Conservation (phyloP, 2,888 invertebrate species). For the Sphinx pinastri region DNA sequence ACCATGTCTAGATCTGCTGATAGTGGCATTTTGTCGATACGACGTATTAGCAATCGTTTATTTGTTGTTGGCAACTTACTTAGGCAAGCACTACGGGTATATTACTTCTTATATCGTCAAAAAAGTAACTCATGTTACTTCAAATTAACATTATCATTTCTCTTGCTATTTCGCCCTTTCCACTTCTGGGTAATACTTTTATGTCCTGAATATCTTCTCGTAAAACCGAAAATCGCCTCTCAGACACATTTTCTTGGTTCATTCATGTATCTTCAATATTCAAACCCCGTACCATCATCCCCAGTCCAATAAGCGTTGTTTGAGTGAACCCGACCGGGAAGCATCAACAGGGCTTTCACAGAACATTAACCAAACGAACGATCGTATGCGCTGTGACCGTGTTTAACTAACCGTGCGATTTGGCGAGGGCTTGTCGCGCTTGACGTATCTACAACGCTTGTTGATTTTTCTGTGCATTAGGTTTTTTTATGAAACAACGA, state of each 20-base stretch:
- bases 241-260: too few species aligned
- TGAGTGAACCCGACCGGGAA: not conserved
- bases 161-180: too few species aligned
- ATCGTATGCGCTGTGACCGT: slow-evolving; percentile 30
- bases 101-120: too few species aligned
- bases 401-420: slow-evolving; percentile 36
- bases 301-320: not conserved
- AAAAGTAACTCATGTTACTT: too few species aligned
- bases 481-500: not conserved
- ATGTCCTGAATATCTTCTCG: too few species aligned
- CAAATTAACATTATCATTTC: too few species aligned
- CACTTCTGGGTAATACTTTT: too few species aligned
- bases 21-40: not conserved
- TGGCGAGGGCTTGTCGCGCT: slow-evolving; percentile 12
- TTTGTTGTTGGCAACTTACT: not conserved
- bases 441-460: not conserved
- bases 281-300: too few species aligned
- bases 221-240: too few species aligned
- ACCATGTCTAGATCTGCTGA: not conserved
- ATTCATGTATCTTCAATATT: too few species aligned
- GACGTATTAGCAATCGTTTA: not conserved
- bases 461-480: not conserved
- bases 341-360: not conserved
- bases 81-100: too few species aligned
- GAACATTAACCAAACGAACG: slow-evolving; percentile 32